Conservation (phyloP, 2,888 invertebrate genomes). For the Conus canariensis region DNA sequence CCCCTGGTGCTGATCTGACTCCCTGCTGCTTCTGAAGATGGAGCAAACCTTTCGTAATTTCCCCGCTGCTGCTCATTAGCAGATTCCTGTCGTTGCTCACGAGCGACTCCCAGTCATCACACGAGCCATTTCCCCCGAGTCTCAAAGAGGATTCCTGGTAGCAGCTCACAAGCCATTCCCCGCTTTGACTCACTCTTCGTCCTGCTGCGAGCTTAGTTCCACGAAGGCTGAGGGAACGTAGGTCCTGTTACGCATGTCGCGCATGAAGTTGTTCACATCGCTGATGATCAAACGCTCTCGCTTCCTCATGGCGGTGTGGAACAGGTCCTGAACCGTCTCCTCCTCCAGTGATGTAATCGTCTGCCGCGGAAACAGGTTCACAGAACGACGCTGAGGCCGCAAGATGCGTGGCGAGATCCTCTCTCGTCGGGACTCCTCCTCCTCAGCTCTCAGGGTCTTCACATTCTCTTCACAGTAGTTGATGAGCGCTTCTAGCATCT, state of each 20-base stretch:
- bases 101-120: too few species aligned
- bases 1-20: too few species aligned
- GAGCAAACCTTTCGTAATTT: too few species aligned
- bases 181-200: too few species aligned
- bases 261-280: conserved; percentile 38
- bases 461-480: conserved; percentile 59
- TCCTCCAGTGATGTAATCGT: conserved; percentile 43
- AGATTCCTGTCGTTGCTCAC: too few species aligned
- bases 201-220: background rate
- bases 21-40: too few species aligned
- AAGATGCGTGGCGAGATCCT: conserved; percentile 28
- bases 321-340: conserved; percentile 41
- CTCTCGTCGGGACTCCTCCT: background rate
- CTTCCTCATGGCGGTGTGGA: background rate
- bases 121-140: too few species aligned
- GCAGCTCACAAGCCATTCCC: too few species aligned
- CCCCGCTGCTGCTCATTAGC: too few species aligned
- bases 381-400: conserved; percentile 33
- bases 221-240: conserved; percentile 12
- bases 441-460: background rate
- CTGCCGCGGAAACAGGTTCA: conserved; percentile 28
- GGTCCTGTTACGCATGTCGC: conserved; percentile 26
- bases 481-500: conserved; percentile 68
- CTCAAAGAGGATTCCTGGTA: too few species aligned
- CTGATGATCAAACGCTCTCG: background rate